Conservation (phyloP, 2,113 vertebrate species). For the Monopterus albus region DNA sequence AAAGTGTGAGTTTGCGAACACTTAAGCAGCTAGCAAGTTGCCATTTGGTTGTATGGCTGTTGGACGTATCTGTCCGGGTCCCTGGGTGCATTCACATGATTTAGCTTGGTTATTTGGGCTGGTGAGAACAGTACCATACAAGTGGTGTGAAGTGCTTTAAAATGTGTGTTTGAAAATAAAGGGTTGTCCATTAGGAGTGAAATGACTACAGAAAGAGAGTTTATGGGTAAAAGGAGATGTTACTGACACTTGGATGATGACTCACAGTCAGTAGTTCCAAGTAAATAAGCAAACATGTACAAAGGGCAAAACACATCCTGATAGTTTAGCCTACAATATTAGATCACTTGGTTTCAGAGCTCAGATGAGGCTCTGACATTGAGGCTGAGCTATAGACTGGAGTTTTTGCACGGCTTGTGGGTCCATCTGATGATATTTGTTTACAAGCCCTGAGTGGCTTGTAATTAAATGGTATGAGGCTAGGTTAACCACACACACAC, state of each 20-base stretch:
- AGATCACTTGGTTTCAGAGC: not conserved
- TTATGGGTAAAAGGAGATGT: slow-evolving; percentile 8
- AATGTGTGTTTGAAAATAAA: no score
- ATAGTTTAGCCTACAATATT: not conserved
- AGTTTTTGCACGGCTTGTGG: not conserved
- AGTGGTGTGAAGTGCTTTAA: no score
- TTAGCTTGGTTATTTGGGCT: no score
- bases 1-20: no score
- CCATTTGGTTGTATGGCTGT: no score
- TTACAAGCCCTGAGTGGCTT: not conserved
- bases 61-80: no score
- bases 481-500: no score
- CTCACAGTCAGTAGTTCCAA: not conserved
- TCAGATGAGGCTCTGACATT: not conserved
- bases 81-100: no score
- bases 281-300: not conserved
- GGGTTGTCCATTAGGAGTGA: no score
- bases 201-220: not conserved
- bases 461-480: not conserved
- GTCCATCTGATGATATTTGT: not conserved
- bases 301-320: not conserved
- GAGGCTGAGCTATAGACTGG: not conserved
- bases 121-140: no score
- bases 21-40: no score
- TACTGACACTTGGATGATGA: no score